Base-by-base conservation (phyloP, 2,888 invertebrate genomes). In the Lacanobia wlatinum region DNA sequence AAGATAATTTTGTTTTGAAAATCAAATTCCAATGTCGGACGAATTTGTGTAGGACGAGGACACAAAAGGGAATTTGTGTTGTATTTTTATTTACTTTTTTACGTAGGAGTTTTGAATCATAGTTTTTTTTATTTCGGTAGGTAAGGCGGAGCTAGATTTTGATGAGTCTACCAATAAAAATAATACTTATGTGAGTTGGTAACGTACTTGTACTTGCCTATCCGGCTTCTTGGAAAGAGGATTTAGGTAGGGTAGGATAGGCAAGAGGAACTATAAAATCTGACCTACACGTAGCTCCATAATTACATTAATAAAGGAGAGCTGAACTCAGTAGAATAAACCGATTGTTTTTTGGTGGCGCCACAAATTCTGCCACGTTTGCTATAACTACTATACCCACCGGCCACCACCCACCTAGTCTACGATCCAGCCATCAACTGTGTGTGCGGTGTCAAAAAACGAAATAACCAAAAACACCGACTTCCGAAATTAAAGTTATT, bases 31-130 rank as follows among this genome's bases (percentile, higher is more conserved):
- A 75, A 78, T 73, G 80, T 82, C 76, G 76, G 76, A 73, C 82
- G 76, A 78, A 66, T 67, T 78, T 81, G 85, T 82, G 85, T 87
- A 85, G 89, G 86, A 81, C 75, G 84, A 60, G 58, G 70, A 77
- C 82, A 76, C 76, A 73, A 82, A 87, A 82, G 84, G 83, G 73
- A 78, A 79, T 80, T 81, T 73, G 81, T 76, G 80, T 72, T 83
- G 75, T 82, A 69, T 78, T 67, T 80, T 72, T 69, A 68, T 70
- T 63, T 56, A 46, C 53, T 62, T 62, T 48, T 75, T 72, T 48
- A 71, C 62, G 82, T 72, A 40, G 66, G 82, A 59, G 59, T 74
- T 79, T 87, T 87, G 88, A 87, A 78, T 86, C 86, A 87, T 70
- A 50, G 62, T 76, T 80, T 76, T 66, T 28, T 79, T 70, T 63